Conservation (phyloP, 2,113 vertebrate genomes). For the Ahaetulla prasina region DNA sequence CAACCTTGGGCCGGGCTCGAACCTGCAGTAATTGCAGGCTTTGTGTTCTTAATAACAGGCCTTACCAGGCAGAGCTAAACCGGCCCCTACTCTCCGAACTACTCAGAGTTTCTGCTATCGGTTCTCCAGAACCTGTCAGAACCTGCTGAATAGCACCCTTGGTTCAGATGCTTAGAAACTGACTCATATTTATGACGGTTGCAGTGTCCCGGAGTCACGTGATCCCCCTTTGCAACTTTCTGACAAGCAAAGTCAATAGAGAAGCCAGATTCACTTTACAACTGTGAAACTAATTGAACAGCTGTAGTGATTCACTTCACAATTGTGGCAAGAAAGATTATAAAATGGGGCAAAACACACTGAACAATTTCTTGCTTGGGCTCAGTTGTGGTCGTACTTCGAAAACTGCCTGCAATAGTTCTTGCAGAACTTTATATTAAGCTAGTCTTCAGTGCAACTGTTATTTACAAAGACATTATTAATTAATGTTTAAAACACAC, state of each 20-base stretch:
- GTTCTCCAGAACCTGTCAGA: too few species aligned
- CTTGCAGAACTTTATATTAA: constrained; percentile 37
- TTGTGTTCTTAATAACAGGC: too few species aligned
- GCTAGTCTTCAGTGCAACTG: constrained; percentile 16
- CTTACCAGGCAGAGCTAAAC: too few species aligned
- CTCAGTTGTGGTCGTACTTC: background rate
- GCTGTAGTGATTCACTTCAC: background rate
- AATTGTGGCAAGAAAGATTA: background rate
- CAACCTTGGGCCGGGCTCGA: too few species aligned
- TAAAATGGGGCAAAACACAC: background rate
- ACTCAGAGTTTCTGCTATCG: too few species aligned
- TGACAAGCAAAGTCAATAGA: background rate
- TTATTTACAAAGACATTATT: constrained; percentile 44
- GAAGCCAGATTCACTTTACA: background rate
- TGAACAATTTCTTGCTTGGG: background rate
- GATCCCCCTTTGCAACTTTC: background rate
- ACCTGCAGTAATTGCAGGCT: too few species aligned
- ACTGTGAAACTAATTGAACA: background rate
- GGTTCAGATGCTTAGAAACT: background rate
- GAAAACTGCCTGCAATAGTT: background rate
- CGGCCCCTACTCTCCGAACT: too few species aligned
- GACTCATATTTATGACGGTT: background rate
- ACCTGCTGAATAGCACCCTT: too few species aligned
- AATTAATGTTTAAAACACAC: too few species aligned
- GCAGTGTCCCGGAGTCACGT: background rate